These are phyloP conservation scores for Tringa solitaria DNA, from an alignment of 2,113 vertebrate species.

Conservation along the genomic window DNA sequence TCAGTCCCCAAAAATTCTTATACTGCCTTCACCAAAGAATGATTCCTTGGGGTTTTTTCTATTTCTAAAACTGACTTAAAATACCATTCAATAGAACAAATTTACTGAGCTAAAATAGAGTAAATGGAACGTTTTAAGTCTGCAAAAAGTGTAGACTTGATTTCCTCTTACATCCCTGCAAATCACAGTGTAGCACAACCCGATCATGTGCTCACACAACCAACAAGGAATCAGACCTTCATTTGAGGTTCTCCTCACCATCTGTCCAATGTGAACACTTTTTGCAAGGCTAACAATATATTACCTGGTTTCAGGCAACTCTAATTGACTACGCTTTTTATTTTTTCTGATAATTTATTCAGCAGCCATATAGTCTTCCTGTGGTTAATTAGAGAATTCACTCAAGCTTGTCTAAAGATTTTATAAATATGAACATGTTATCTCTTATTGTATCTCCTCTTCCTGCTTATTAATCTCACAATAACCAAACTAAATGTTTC, in stretches of 20 bases:
- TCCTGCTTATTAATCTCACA: conserved; percentile 15
- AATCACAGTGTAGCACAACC: neutral
- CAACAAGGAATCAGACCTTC: neutral
- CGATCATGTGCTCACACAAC: neutral
- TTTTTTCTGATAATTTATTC: conserved; percentile 18
- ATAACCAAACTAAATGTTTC: conserved; percentile 11
- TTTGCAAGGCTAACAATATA: neutral
- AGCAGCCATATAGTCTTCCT: neutral
- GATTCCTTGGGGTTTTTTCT: neutral
- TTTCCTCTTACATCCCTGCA: neutral
- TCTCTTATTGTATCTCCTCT: conserved; percentile 15
- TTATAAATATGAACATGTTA: conserved; percentile 26
- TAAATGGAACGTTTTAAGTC: neutral
- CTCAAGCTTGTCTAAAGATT: conserved; percentile 17
- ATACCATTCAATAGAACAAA: neutral
- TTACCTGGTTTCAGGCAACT: neutral
- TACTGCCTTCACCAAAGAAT: neutral
- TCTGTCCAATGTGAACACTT: neutral
- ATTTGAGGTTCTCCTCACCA: neutral
- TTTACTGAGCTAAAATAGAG: neutral
- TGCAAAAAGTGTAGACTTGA: neutral
- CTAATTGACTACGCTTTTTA: neutral
- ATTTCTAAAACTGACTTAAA: neutral
- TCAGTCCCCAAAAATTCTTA: neutral
- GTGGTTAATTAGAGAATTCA: conserved; percentile 27